Percentiles rank a stretch among this genome's conserved stretches.
Evolutionary conservation across 1,140 invertebrate species (phyloP).

Genomic region (Homarus americanus): DNA sequence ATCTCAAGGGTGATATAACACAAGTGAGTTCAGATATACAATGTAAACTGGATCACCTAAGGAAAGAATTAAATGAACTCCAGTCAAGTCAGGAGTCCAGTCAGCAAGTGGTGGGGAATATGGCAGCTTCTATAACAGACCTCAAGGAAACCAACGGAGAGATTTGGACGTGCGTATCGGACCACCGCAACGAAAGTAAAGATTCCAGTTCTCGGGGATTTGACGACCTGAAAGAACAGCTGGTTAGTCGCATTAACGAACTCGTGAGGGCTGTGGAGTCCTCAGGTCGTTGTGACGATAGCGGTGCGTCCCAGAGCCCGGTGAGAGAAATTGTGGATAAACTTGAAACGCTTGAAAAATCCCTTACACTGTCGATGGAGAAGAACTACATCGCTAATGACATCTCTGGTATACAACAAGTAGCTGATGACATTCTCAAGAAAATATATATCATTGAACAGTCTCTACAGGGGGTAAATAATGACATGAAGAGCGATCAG

Average conservation of each 20-base stretch:
- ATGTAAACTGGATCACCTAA: conserved; percentile 10
- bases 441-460: conserved; percentile 36
- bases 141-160: conserved; percentile 24
- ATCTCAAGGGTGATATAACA: conserved; percentile 12
- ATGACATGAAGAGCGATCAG: neutral
- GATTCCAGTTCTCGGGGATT: neutral
- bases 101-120: conserved; percentile 4
- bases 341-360: conserved; percentile 45
- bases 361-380: conserved; percentile 6
- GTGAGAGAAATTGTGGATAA: conserved; percentile 33
- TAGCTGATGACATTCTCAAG: conserved; percentile 26
- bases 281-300: conserved; percentile 31
- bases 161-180: conserved; percentile 14
- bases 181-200: conserved; percentile 5
- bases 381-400: conserved; percentile 22
- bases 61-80: neutral
- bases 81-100: conserved; percentile 25
- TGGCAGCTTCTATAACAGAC: conserved; percentile 8
- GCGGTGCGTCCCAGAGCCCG: conserved; percentile 25
- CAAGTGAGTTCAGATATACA: conserved; percentile 18
- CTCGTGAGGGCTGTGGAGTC: conserved; percentile 15
- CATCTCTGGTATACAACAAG: conserved; percentile 34
- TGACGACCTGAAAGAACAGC: conserved; percentile 29
- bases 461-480: neutral
- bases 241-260: conserved; percentile 12